These are phyloP conservation scores for Anguilla pacifica DNA, from an alignment of 2,797 vertebrate species.

Conservation along the genomic window DNA sequence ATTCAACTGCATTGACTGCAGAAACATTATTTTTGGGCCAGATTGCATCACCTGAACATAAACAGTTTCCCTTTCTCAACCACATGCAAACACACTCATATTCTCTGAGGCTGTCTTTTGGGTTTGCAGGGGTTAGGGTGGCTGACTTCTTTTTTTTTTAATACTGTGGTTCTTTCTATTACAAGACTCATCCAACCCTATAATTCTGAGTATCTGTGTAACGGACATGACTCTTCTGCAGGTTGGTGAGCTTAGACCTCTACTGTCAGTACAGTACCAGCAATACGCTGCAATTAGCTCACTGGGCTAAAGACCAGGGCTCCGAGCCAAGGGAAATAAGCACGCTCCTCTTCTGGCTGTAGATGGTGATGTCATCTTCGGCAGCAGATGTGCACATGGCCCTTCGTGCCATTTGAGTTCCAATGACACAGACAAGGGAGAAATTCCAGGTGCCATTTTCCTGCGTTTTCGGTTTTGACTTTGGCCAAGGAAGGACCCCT, in stretches of 20 bases:
- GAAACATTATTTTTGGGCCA: constrained; percentile 60
- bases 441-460: not conserved
- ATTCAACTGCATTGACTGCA: constrained; percentile 54
- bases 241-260: not conserved
- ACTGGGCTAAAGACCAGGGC: not conserved
- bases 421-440: not conserved
- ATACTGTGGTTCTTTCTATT: not conserved
- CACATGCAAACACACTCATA: constrained; percentile 44
- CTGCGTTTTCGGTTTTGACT: not conserved
- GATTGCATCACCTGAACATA: constrained; percentile 53
- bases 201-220: not conserved
- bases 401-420: not conserved
- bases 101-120: constrained; percentile 29
- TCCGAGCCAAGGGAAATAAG: not conserved
- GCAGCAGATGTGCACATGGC: not conserved
- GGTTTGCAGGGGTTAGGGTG: not conserved
- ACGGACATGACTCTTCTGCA: not conserved
- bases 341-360: not conserved
- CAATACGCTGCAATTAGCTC: not conserved
- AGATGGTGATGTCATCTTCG: not conserved
- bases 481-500: not conserved
- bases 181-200: not conserved
- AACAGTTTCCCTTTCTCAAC: constrained; percentile 41
- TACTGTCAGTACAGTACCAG: not conserved
- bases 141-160: not conserved